Base-by-base conservation (phyloP, 37 sponge, comb jelly and placozoan species). In the Diacarnus erythraeanus region DNA sequence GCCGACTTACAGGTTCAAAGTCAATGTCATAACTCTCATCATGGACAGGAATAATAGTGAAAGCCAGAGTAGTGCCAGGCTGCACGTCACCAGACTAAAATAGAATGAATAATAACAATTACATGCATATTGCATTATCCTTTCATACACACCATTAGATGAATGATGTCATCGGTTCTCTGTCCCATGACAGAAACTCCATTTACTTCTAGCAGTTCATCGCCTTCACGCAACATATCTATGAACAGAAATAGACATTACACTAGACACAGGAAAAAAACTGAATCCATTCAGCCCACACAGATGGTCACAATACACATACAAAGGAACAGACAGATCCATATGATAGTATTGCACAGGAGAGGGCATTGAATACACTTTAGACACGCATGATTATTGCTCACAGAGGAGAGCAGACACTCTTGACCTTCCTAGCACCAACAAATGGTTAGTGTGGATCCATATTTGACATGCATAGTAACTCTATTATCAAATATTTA, bases 181-280 rank as follows among this genome's bases (percentile, higher is more conserved):
- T 75, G 84, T 42, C 86, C 76, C 26, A 69, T 38, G 37, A 92
- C 43, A 27, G 93, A 72, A 27, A 88, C 80, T 0, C 94, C 94
- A 81, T 89, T 93, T 25, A 93, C 74, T 57, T 89, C 91, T 57
- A 89, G 58, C 61, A 93, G 27, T 31, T 93, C 94, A 79, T 93
- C 94, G 23, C 94, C 94, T 61, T 87, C 94, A 33, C 83, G 64
- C 15, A 93, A 40, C 37, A 71, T 59, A 2, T 89, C 94, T 93
- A 78, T 10, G 71, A 35, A 8, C 6, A 69, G 37, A 30, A 38
- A 35, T 38, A 31, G 31, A 38, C 21, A 23, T 4, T 10, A 60
- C 56, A 72, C 1, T 26, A 69, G 37, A 30, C 58, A 35, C 38
- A 31, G 31, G 60, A 38, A 23, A 12, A 23, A 60, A 36, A 72